These are phyloP conservation scores for Drosophila kikkawai DNA, from an alignment of 1,140 invertebrate species.

Conservation along the genomic window DNA sequence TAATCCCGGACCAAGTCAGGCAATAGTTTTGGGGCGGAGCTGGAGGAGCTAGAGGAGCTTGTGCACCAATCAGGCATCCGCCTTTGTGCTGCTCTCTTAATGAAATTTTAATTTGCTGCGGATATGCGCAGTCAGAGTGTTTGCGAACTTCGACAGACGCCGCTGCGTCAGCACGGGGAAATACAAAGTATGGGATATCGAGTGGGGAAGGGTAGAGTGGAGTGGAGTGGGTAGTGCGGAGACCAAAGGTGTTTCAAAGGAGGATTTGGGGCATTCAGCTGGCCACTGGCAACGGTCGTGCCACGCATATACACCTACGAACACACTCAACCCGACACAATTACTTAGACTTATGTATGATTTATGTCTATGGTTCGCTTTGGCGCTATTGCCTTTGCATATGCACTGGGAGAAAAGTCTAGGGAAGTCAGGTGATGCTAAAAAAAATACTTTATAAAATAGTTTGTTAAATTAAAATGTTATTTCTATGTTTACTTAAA, in stretches of 20 bases:
- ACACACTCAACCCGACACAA: constrained; percentile 50
- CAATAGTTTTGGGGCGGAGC: constrained; percentile 6
- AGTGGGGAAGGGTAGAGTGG: too few species aligned
- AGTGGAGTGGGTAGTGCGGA: neutral
- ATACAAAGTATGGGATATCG: constrained; percentile 2
- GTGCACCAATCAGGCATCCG: constrained; percentile 55
- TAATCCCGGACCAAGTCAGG: neutral
- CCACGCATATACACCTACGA: constrained; percentile 2
- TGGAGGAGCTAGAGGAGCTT: neutral
- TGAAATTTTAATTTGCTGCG: constrained; percentile 83
- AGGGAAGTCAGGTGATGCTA: too few species aligned
- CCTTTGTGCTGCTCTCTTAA: constrained; percentile 65
- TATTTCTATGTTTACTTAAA: neutral
- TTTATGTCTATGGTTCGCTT: constrained; percentile 64
- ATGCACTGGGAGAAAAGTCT: constrained; percentile 16
- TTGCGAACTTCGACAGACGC: constrained; percentile 66
- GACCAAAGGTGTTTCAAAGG: neutral
- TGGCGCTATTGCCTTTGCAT: constrained; percentile 42
- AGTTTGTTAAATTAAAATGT: neutral
- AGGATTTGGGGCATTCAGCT: constrained; percentile 29
- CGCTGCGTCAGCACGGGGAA: constrained; percentile 44
- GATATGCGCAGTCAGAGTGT: constrained; percentile 79
- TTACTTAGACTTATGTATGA: constrained; percentile 81
- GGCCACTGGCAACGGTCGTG: constrained; percentile 25
- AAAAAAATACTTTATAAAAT: too few species aligned